Evolutionary conservation across 64 coral and sea anemone genomes (phyloP).

Genomic region (Anthopleura sola): DNA sequence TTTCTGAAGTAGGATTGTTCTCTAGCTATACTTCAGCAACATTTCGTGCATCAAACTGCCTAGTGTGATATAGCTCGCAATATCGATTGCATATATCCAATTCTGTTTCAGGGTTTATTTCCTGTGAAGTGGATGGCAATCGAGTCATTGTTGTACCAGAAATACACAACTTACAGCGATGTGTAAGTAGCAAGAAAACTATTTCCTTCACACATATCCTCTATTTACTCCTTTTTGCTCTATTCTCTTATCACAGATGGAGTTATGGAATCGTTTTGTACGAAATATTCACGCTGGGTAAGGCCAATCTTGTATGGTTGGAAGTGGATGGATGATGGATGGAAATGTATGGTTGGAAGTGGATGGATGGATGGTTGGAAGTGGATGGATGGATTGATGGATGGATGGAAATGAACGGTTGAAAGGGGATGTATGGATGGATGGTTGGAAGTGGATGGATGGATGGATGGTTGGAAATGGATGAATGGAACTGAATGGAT

Average conservation of each 20-base stretch:
- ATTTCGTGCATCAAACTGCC: too few relatives aligned
- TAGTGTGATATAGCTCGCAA: too few relatives aligned
- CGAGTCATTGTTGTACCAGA: slow-evolving; percentile 41
- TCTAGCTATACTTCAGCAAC: too few relatives aligned
- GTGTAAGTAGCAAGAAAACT: slow-evolving; percentile 37
- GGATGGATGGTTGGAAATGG: not conserved
- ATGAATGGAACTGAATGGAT: not conserved
- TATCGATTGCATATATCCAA: too few relatives aligned
- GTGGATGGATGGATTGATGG: too few relatives aligned
- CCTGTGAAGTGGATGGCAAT: slow-evolving; percentile 66
- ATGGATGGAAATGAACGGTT: too few relatives aligned
- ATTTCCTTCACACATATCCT: not conserved
- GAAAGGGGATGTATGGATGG: too few relatives aligned
- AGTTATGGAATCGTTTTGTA: slow-evolving; percentile 64
- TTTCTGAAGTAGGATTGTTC: too few relatives aligned
- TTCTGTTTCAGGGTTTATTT: slow-evolving; percentile 39
- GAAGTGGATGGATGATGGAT: not conserved
- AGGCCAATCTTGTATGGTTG: not conserved
- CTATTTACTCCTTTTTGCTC: too few relatives aligned
- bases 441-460: too few relatives aligned
- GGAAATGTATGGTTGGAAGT: not conserved
- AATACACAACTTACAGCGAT: slow-evolving; percentile 57
- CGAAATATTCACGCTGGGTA: slow-evolving; percentile 65
- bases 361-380: not conserved
- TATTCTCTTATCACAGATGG: slow-evolving; percentile 32